Base-by-base conservation (phyloP, 2,888 invertebrate species). In the Uloborus plumipes region DNA sequence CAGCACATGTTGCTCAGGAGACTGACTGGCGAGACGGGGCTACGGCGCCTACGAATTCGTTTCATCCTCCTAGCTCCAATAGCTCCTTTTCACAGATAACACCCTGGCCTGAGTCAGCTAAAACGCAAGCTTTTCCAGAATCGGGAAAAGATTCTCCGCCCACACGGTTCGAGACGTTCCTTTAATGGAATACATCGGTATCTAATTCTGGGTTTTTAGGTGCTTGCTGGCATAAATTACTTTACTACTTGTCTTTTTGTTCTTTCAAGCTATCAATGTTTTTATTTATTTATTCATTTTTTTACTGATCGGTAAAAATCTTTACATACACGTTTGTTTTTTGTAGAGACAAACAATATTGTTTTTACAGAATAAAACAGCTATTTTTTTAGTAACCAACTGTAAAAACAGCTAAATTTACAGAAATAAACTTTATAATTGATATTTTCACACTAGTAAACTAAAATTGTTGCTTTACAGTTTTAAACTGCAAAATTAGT, bases 1-100 rank as follows among this genome's bases (percentile, higher is more conserved):
- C 39, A 16, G 20, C 58, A 75, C 74, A 65, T 74, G 74, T 74
- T 75, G 75, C 75, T 75, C 7, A 55, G 73, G 73, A 73, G 73
- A 22, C 73, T 31, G 13, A 73, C 47, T 64, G 73, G 73, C 73
- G 51, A 64, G 74, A 66, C 66, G 49, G 74, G 22, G 49, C 18
- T 15, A 13, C 53, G 74, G 75, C 75, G 75, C 75, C 75, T 75
- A 16, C 18, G 49, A 66, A 26, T 75, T 61, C 53, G 31, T 55
- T 64, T 75, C 66, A 75, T 65, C 75, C 67, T 67, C n/a, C 49
- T 47, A 55, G 58, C 58, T 53, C 58, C 26, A n/a, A 15, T 26
- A 31, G 39, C 47, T 55, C 53, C 31, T 39, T 64, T n/a, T 47
- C 15, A 61, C 22, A 15, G 51, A 72, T 62, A 61, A 15, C 64